Conservation (phyloP, 2,888 invertebrate species). For the Dryococelus australis region DNA sequence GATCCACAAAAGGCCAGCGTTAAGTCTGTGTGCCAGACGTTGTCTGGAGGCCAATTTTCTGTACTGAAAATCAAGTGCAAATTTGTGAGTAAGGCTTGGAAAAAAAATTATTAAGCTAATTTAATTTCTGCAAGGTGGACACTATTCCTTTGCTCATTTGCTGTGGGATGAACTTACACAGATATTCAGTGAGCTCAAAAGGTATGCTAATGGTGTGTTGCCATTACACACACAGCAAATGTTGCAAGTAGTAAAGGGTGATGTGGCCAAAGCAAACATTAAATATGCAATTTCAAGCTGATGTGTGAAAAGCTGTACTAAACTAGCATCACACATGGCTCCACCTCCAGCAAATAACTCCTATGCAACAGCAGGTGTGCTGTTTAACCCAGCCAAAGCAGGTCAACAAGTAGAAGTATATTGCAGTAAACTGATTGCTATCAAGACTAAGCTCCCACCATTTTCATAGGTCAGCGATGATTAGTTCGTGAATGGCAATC, state of each 20-base stretch:
- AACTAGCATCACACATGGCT: slow-evolving; percentile 29
- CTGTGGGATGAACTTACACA: too few relatives aligned
- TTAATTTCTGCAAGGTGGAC: slow-evolving; percentile 24
- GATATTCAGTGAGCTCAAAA: not conserved
- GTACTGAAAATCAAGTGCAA: not conserved
- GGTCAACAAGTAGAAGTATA: not conserved
- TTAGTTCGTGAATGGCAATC: not conserved
- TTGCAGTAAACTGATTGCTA: not conserved
- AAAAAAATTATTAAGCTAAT: slow-evolving; percentile 8
- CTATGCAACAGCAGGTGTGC: not conserved
- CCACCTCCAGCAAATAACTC: slow-evolving; percentile 27
- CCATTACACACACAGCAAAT: slow-evolving; percentile 19
- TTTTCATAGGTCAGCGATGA: not conserved
- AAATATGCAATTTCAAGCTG: not conserved
- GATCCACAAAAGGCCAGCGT: slow-evolving; percentile 23
- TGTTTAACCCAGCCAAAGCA: not conserved
- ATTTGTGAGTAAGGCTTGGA: slow-evolving; percentile 24
- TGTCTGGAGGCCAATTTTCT: not conserved
- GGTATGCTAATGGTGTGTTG: not conserved
- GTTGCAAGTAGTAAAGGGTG: slow-evolving; percentile 22
- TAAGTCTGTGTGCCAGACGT: not conserved
- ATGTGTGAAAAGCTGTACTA: not conserved
- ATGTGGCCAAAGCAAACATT: not conserved
- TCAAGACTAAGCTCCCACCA: not conserved
- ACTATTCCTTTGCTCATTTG: slow-evolving; percentile 19